Base-by-base conservation (phyloP, 2,797 vertebrate genomes). In the Takifugu ocellatus region DNA sequence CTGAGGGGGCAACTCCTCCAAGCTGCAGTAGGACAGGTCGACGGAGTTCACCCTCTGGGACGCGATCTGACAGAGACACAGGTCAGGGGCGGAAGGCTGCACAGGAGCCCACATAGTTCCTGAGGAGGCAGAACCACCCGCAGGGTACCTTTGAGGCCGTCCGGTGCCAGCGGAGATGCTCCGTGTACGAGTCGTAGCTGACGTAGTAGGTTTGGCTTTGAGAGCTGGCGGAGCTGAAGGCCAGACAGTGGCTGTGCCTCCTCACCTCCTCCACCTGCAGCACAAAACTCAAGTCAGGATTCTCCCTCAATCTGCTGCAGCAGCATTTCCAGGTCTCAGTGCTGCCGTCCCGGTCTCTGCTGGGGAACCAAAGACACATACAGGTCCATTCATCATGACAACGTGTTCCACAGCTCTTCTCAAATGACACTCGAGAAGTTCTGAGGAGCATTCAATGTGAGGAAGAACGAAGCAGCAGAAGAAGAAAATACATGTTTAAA, bases 171-270 rank as follows among this genome's bases (percentile, higher is more conserved):
- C 94, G 91, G 54, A 98, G 91, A 81, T 96, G 94, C 67, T 98
- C 97, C 0, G 95, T 94, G 88, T 97, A 98, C 9, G 93, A 96
- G 75, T 97, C 94, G 0, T 95, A 97, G 88, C 95, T 96, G 83
- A 98, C 88, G 86, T 95, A 96, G 88, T 98, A 99, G n/a, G 93
- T 97, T 90, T 98, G 96, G 87, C 93, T 96, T 78, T 96, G 96
- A 65, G 96, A 93, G 57, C 93, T 95, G 2, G 94, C 94, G 0
- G 96, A 98, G 84, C 93, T 99, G 81, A 99, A 92, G 1, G 96
- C 95, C 89, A 99, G 91, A 79, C 97, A 98, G 91, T 98, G 95
- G 84, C 93, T 95, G 92, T 97, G 95, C 82, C 94, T 93, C 83
- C 88, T 93, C 77, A 99, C 95, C 86, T 99, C 96, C 90, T 99